Base-by-base conservation (phyloP, 37 sponge, comb jelly and placozoan genomes). In the Aphrocallistes beatrix region DNA sequence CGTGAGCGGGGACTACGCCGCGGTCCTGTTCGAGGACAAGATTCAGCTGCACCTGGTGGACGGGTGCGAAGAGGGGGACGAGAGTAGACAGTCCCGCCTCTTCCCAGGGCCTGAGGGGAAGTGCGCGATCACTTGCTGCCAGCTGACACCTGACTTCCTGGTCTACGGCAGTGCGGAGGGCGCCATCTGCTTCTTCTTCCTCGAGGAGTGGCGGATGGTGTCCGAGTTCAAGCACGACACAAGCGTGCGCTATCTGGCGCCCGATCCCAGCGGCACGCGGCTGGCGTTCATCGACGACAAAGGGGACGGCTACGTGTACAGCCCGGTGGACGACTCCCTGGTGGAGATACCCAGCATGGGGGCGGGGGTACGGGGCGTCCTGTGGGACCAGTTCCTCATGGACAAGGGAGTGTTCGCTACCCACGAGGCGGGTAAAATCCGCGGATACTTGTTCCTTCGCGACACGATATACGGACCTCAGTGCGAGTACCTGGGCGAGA, bases 171-270 rank as follows among this genome's bases (percentile, higher is more conserved):
- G 94, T 16, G 88, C 88, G 85, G 94, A 90, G 39, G 51, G 93
- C 37, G 87, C n/a, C 39, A 81, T 97, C 21, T 86, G 84, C 30
- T 93, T 91, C 83, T 97, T 97, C 86, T 90, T 82, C 51, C 81
- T 94, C 36, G 95, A 94, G 82, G 98, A 97, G 69, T 97, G 98
- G 98, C 90, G 90, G 83, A 87, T 86, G 84, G 95, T 97, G 37
- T 91, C 89, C 84, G 98, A 97, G 81, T 94, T 81, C 51, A 87
- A 87, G 21, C 98, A 97, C 85, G 91, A 86, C 50, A 0, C 39
- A 91, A 94, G 91, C 49, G 90, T 95, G 16, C 25, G 81, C 36
- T 86, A 85, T 38, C 37, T 97, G 51, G 93, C 51, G 38, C 94
- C 95, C 0, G 94, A 97, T 37, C 28, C 82, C n/a, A 86, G 85